These are phyloP conservation scores for Anastrepha obliqua DNA, from an alignment of 1,140 invertebrate genomes.

Conservation along the genomic window DNA sequence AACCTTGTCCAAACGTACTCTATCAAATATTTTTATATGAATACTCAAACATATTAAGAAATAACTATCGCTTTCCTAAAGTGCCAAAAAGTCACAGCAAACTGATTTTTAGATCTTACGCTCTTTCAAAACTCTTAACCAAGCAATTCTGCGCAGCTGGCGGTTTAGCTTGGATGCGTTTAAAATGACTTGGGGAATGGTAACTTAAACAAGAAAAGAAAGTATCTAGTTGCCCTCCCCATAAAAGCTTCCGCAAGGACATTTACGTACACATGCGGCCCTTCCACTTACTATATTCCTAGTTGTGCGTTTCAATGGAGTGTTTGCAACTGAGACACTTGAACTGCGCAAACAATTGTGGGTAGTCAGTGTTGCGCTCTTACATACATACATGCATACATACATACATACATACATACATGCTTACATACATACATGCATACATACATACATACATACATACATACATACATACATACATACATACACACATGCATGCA, in stretches of 20 bases:
- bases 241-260: not conserved
- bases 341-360: constrained; percentile 19
- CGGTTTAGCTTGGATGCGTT: not conserved
- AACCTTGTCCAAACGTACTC: too few species aligned
- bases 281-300: not conserved
- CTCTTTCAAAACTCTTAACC: not conserved
- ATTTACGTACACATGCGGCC: not conserved
- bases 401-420: too few species aligned
- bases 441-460: too few species aligned
- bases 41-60: not conserved
- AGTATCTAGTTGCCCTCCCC: too few species aligned
- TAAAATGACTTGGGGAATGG: not conserved
- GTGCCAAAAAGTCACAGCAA: not conserved
- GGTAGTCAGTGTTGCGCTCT: not conserved
- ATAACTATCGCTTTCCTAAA: not conserved
- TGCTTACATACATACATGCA: not conserved
- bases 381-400: too few species aligned
- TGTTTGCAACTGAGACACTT: not conserved
- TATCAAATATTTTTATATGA: too few species aligned
- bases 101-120: not conserved
- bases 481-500: too few species aligned
- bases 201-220: not conserved
- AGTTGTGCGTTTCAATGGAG: not conserved
- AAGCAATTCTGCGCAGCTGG: not conserved
- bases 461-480: too few species aligned